phyloP scores from a whole-genome alignment of 2,113 vertebrate genomes.

The Elgaria multicarinata region DNA sequence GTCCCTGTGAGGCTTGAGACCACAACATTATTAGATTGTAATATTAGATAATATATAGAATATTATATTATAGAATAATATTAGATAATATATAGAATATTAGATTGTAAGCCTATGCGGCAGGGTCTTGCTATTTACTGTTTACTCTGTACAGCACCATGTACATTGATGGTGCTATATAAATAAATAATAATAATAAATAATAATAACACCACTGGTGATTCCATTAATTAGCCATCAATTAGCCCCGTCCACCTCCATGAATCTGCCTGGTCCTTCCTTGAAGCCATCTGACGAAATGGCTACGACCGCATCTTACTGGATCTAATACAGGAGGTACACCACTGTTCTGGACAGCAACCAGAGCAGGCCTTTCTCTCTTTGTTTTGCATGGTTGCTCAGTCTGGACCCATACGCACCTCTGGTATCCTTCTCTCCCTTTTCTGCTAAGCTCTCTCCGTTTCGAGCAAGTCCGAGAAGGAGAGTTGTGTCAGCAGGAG shows the following conservation, averaged over 20 bases:
- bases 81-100: no score
- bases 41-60: no score
- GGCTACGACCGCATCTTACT: no score
- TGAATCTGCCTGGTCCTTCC: neutral
- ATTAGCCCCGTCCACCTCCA: neutral
- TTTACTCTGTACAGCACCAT: no score
- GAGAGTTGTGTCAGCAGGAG: neutral
- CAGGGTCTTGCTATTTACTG: no score
- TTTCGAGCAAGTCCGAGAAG: neutral
- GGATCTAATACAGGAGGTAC: neutral
- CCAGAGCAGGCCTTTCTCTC: neutral
- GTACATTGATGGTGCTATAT: no score
- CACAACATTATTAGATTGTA: no score
- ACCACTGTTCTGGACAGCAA: neutral
- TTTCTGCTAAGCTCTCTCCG: neutral
- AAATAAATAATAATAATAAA: no score
- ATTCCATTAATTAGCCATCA: neutral
- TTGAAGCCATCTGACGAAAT: neutral
- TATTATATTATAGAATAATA: no score
- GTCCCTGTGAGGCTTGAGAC: neutral
- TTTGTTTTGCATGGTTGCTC: no score
- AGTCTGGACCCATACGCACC: fast-evolving
- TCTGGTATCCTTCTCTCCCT: neutral
- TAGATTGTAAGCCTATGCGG: no score
- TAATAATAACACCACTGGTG: neutral